Percentiles rank a stretch among this genome's conserved stretches.
Conservation (phyloP, 2,113 vertebrate species). For the Vanacampus margaritifer region DNA sequence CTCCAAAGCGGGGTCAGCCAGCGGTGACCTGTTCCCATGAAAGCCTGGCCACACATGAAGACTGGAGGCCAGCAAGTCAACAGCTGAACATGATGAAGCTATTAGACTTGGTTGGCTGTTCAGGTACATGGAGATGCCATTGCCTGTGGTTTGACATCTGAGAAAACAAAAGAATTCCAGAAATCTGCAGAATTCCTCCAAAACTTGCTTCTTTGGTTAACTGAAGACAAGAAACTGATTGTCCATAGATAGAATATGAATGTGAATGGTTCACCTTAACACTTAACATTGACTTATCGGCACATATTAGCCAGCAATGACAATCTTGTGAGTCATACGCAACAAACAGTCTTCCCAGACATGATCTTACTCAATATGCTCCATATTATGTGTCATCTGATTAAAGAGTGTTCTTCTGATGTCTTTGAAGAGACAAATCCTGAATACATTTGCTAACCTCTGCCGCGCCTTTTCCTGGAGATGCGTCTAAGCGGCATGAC, state of each 20-base stretch:
- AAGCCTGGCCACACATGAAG: constrained; percentile 98
- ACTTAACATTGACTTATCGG: no score
- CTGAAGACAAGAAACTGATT: no score
- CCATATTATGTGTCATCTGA: not conserved
- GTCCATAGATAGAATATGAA: no score
- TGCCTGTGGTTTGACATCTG: constrained; percentile 72
- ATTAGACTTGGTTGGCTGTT: constrained; percentile 86
- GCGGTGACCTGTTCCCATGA: constrained; percentile 95
- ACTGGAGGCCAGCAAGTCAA: constrained; percentile 84
- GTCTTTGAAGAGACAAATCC: not conserved
- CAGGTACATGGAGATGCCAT: constrained; percentile 85
- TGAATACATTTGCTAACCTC: constrained; percentile 69
- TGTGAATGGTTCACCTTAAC: no score
- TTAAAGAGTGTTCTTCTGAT: not conserved
- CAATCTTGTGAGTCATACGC: not conserved
- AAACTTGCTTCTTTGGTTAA: no score
- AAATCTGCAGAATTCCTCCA: no score
- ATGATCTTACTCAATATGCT: constrained; percentile 5
- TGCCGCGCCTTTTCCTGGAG: no score
- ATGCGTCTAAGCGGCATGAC: no score
- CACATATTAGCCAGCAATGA: not conserved
- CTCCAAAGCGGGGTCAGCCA: constrained; percentile 89
- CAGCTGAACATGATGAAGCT: constrained; percentile 68
- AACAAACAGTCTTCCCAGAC: not conserved
- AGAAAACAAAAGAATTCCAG: no score